Percentiles rank a stretch among this genome's conserved stretches.
phyloP scores from a whole-genome alignment of 2,888 invertebrate species.

The Clusia tigrina region DNA sequence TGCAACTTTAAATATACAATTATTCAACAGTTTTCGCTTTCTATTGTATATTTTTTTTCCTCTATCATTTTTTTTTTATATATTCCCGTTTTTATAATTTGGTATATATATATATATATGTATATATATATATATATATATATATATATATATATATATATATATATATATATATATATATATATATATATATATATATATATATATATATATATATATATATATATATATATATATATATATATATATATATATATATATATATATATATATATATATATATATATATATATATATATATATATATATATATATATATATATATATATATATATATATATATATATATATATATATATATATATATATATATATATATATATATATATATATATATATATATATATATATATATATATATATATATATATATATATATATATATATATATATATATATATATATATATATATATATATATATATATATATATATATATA shows the following conservation, averaged over 20 bases:
- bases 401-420: conserved; percentile 4
- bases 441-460: conserved; percentile 4
- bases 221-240: conserved; percentile 4
- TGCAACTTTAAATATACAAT: too few relatives aligned
- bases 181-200: conserved; percentile 4
- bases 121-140: conserved; percentile 4
- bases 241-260: conserved; percentile 4
- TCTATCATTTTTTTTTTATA: not conserved
- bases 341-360: conserved; percentile 4
- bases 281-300: conserved; percentile 4
- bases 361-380: conserved; percentile 4
- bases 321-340: conserved; percentile 4
- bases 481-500: conserved; percentile 4
- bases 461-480: conserved; percentile 4
- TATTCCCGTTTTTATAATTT: not conserved
- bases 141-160: conserved; percentile 4
- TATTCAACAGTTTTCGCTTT: too few relatives aligned
- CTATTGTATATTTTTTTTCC: too few relatives aligned
- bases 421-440: conserved; percentile 4
- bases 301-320: conserved; percentile 4
- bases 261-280: conserved; percentile 4
- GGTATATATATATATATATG: not conserved
- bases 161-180: conserved; percentile 4
- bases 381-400: conserved; percentile 4
- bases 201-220: conserved; percentile 4